A percentile compares a stretch with the other conserved stretches of the same genome.
Evolutionary conservation across 2,888 invertebrate genomes (phyloP).

Genomic region (Vesta saturnalis): DNA sequence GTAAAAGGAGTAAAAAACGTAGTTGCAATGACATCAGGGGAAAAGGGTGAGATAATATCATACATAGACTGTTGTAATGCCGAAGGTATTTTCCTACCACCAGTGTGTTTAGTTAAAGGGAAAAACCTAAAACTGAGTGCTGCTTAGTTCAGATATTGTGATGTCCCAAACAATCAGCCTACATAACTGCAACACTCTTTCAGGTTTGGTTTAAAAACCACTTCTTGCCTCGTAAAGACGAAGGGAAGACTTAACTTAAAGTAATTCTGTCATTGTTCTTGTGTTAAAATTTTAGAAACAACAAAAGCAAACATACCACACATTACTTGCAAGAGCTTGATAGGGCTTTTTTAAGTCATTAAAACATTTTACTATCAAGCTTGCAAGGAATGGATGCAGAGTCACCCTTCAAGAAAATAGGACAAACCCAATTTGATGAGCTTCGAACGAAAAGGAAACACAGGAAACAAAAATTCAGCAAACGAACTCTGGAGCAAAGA

Average conservation of each 20-base stretch:
- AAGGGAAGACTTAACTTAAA: constrained; percentile 32
- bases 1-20: too few species aligned
- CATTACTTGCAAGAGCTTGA: constrained; percentile 9
- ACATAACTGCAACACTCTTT: constrained; percentile 45
- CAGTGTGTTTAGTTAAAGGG: constrained; percentile 45
- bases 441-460: constrained; percentile 25
- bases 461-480: constrained; percentile 1
- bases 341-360: constrained; percentile 14
- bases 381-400: constrained; percentile 24
- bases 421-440: constrained; percentile 26
- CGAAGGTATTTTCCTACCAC: constrained; percentile 48
- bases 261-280: constrained; percentile 24
- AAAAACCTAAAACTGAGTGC: constrained; percentile 44
- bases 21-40: too few species aligned
- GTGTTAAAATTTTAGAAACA: too few species aligned
- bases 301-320: too few species aligned
- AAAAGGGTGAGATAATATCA: too few species aligned
- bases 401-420: constrained; percentile 27
- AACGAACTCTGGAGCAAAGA: neutral
- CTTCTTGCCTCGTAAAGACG: constrained; percentile 28
- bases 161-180: constrained; percentile 49
- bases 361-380: constrained; percentile 25
- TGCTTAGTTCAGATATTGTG: constrained; percentile 39
- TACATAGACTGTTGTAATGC: constrained; percentile 52
- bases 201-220: constrained; percentile 46